Evolutionary conservation across 1,140 invertebrate species (phyloP).

Genomic region (Bathynomus jamesi): DNA sequence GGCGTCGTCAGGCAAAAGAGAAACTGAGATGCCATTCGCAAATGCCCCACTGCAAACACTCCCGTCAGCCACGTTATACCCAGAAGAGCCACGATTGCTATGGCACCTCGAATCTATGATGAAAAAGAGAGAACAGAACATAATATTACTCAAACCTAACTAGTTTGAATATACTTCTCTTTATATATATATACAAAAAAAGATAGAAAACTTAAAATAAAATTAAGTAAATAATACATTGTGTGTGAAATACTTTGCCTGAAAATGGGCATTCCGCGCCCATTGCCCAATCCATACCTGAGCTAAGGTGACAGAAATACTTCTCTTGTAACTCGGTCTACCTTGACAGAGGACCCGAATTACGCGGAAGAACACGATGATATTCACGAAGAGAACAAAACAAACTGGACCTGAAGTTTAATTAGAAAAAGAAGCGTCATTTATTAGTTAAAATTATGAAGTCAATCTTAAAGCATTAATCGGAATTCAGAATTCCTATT

Average conservation of each 20-base stretch:
- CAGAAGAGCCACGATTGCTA: conserved; percentile 50
- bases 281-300: no score
- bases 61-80: conserved; percentile 52
- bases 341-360: conserved; percentile 46
- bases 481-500: not conserved
- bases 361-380: conserved; percentile 48
- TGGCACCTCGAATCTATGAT: conserved; percentile 48
- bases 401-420: conserved; percentile 43
- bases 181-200: no score
- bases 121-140: conserved; percentile 13
- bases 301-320: conserved; percentile 8
- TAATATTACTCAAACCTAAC: no score
- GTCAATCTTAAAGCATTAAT: not conserved
- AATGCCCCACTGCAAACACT: conserved; percentile 46
- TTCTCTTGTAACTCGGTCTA: conserved; percentile 8
- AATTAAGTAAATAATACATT: no score
- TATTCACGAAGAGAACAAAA: conserved; percentile 47
- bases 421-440: not conserved
- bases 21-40: conserved; percentile 47
- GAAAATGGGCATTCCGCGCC: no score
- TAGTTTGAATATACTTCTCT: no score
- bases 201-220: no score
- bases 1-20: conserved; percentile 50
- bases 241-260: no score
- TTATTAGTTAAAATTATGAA: not conserved